Base-by-base conservation (phyloP, 2,113 vertebrate species). In the Tachycineta bicolor region DNA sequence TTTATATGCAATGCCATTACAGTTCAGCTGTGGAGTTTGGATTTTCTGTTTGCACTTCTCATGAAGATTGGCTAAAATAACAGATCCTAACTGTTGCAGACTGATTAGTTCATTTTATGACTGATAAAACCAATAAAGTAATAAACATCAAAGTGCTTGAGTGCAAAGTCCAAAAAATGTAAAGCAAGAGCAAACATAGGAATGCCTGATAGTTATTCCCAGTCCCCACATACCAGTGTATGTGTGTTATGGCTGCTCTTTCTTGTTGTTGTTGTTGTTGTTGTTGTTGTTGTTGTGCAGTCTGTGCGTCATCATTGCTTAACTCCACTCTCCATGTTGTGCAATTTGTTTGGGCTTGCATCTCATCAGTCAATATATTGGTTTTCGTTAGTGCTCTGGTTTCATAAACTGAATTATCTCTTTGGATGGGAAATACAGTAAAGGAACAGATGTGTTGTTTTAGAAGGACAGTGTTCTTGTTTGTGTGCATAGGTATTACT, bases 281-380 rank as follows among this genome's bases (percentile, higher is more conserved):
- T 55, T 20, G 11, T 43, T 43, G 22, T 28, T 78, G 55, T 43
- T 43, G 22, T 28, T 78, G 55, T 55, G 58, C 46, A 63, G 43
- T 58, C 29, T 77, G 79, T 96, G 92, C 41, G 25, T 95, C 93
- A 84, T n/a, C n/a, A 5, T 49, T 34, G 46, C 52, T 68, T 53
- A 59, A 69, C 60, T 70, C 85, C 6, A 4, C n/a, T 64, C 47
- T 29, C 28, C 1, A 5, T 33, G 85, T 95, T 87, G 79, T 47
- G 71, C 85, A 90, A 41, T 81, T 67, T 93, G 47, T 82, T 90
- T 89, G 53, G 88, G 64, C 76, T 90, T 71, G 44, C 64, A 83
- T 81, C 83, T 89, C 84, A 29, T 44, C 14, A 68, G 64, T 96
- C 90, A 78, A 90, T 96, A 90, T 93, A 95, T 95, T 67, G 92